Evolutionary conservation across 2,888 invertebrate species (phyloP).

Genomic region (Habroteleia sp.): DNA sequence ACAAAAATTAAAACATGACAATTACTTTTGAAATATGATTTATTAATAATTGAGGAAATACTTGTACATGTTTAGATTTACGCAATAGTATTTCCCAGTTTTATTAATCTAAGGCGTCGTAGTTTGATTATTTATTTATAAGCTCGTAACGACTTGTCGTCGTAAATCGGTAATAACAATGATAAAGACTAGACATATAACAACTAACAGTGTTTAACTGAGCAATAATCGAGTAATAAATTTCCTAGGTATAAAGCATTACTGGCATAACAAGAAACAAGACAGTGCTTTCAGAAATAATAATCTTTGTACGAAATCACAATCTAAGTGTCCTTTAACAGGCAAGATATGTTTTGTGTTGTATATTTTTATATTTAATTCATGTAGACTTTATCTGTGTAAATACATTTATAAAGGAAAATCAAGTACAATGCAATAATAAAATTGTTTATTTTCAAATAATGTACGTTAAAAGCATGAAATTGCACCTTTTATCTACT

Average conservation of each 20-base stretch:
- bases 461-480: too few relatives aligned
- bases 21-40: slow-evolving; percentile 65
- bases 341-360: slow-evolving; percentile 27
- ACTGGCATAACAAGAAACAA: slow-evolving; percentile 56
- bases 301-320: slow-evolving; percentile 44
- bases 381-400: too few relatives aligned
- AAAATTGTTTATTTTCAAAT: too few relatives aligned
- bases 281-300: slow-evolving; percentile 36
- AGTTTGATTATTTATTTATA: slow-evolving; percentile 28
- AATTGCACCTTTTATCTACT: neutral
- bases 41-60: slow-evolving; percentile 74
- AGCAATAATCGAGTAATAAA: slow-evolving; percentile 38
- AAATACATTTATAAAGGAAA: too few relatives aligned
- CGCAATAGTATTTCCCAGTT: slow-evolving; percentile 71
- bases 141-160: slow-evolving; percentile 27
- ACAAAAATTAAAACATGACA: slow-evolving; percentile 57
- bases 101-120: slow-evolving; percentile 51
- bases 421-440: too few relatives aligned
- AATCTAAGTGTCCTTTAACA: slow-evolving; percentile 29
- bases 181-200: slow-evolving; percentile 55
- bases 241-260: slow-evolving; percentile 41
- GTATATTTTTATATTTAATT: too few relatives aligned
- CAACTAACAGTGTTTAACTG: slow-evolving; percentile 49
- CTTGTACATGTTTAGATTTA: slow-evolving; percentile 73
- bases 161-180: slow-evolving; percentile 43